A percentile compares a stretch with the other conserved stretches of the same genome.
These are phyloP conservation scores for Sprattus sprattus DNA, from an alignment of 2,113 vertebrate genomes.

Conservation along the genomic window DNA sequence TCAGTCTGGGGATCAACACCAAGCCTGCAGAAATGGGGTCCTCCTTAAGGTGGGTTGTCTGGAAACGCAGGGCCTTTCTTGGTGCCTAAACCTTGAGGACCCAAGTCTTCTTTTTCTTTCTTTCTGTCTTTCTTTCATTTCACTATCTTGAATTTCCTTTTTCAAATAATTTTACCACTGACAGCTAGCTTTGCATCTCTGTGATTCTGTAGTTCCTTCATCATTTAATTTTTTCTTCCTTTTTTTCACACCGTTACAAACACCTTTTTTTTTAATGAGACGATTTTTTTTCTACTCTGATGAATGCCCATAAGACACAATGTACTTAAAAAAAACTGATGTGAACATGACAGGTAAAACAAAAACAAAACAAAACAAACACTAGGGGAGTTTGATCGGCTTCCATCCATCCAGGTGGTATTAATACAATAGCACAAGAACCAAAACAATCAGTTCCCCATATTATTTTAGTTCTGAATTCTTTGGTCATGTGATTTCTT, in stretches of 20 bases:
- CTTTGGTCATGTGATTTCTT: neutral
- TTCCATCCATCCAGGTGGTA: neutral
- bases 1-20: slow-evolving; percentile 59
- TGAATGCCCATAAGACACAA: neutral
- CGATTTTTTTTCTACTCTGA: neutral
- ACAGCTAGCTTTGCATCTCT: neutral
- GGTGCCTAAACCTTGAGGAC: slow-evolving; percentile 65
- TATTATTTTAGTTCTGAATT: neutral
- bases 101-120: slow-evolving; percentile 54
- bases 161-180: neutral
- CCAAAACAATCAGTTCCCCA: neutral
- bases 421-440: neutral
- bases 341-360: neutral
- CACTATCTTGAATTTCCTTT: slow-evolving; percentile 63
- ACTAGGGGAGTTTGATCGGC: neutral
- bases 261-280: neutral
- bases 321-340: neutral
- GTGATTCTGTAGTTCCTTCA: neutral
- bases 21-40: slow-evolving; percentile 74
- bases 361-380: neutral
- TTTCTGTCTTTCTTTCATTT: slow-evolving; percentile 65
- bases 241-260: neutral
- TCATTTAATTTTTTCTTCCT: neutral
- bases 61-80: slow-evolving; percentile 71
- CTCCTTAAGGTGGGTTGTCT: slow-evolving; percentile 63